Evolutionary conservation across 2,797 vertebrate genomes (phyloP).

Genomic region (Acanthurus lineatus): DNA sequence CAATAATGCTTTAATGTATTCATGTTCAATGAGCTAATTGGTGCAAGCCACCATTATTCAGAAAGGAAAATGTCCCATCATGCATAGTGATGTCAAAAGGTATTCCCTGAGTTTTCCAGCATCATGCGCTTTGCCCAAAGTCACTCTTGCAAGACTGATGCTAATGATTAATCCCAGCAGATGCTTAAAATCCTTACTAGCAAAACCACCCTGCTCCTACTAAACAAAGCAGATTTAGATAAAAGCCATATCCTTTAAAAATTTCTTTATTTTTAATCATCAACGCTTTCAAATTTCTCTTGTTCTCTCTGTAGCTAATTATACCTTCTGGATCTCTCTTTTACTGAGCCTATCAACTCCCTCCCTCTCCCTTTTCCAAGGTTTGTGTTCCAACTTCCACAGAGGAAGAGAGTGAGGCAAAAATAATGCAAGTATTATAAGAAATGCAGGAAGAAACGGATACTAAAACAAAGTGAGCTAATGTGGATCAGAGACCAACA

Average conservation of each 20-base stretch:
- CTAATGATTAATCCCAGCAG: not conserved
- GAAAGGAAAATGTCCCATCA: slow-evolving; percentile 3
- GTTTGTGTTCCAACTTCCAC: slow-evolving; percentile 66
- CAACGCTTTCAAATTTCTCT: slow-evolving; percentile 13
- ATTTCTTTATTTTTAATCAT: slow-evolving; percentile 17
- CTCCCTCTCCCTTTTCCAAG: slow-evolving; percentile 36
- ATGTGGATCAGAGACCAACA: slow-evolving; percentile 81
- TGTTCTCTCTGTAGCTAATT: slow-evolving; percentile 40
- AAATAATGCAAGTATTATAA: slow-evolving; percentile 87
- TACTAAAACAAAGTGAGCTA: slow-evolving; percentile 86
- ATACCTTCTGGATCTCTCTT: slow-evolving; percentile 37
- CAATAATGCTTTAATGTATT: slow-evolving; percentile 13
- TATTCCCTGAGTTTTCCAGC: not conserved
- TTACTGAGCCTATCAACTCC: slow-evolving; percentile 30
- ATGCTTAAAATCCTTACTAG: slow-evolving; percentile 5
- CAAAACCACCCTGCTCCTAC: slow-evolving; percentile 1
- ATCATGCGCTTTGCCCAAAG: slow-evolving; percentile 23
- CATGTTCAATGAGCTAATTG: slow-evolving; percentile 6
- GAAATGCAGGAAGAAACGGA: slow-evolving; percentile 94
- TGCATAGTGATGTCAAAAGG: slow-evolving; percentile 9
- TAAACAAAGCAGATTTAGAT: slow-evolving; percentile 3
- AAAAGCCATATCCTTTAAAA: slow-evolving; percentile 2
- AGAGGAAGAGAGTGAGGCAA: slow-evolving; percentile 75
- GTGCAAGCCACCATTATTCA: slow-evolving; percentile 5
- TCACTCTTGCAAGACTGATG: not conserved